Evolutionary conservation across 1,140 invertebrate genomes (phyloP), one percentile per base, ranked within the genome.

Genomic region (Maconellicoccus hirsutus): DNA sequence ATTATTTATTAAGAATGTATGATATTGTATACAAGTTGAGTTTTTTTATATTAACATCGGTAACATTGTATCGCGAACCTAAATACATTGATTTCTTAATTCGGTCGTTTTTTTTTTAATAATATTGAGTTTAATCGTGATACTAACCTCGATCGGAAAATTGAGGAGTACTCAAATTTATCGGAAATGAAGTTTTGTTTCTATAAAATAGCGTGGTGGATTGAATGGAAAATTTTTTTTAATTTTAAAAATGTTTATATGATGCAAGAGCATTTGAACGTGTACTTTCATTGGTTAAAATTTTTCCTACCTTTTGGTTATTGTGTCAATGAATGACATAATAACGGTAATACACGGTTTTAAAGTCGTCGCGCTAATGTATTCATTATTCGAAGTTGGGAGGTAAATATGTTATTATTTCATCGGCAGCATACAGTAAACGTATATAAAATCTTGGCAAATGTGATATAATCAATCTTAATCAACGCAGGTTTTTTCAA

Each of bases 381-480:
- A 19, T 52, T 8, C n/a, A 6, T 52, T 52, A 52, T 52, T 52
- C 42, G 12, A 52, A 52, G 42, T 52, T 52, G 6, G 42, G 12
- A 4, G 42, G 16, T 52, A 52, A 52, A 52, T 52, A 52, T 52
- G 42, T 52, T 52, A 52, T 52, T 52, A 52, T 52, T 52, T 52
- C 42, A 52, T 52, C 42, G 42, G 42, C n/a, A 19, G 42, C 42
- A 16, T 52, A 52, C 42, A 19, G 42, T 16, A 52, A 33, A 33
- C 12, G n/a, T 8, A 52, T 14, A 52, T 16, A 2, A 52, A 16
- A 52, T 2, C 3, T 2, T 52, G 42, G 42, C 42, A 52, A 52
- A 52, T 52, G 42, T 52, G 42, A 52, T 19, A 52, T 52, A 52
- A 52, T 52, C 42, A 52, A 52, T 52, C 42, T 52, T 52, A 52